A percentile compares a stretch with the other conserved stretches of the same genome.
Evolutionary conservation across 2,888 invertebrate species (phyloP).

Genomic region (Phyllotreta striolata): DNA sequence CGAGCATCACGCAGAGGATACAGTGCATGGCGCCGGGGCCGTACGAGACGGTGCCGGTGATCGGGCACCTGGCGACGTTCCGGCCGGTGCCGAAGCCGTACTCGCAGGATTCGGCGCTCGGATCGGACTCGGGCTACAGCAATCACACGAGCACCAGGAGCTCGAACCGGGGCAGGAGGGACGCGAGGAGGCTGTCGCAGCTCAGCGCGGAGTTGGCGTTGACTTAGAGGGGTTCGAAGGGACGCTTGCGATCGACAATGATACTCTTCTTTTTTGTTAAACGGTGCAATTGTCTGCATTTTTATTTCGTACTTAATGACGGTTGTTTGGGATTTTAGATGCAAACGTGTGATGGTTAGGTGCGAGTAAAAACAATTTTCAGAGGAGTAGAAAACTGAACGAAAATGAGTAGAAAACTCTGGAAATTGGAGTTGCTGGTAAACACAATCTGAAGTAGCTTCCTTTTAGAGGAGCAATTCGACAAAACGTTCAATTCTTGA

Average conservation of each 20-base stretch:
- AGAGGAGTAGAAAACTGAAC: slow-evolving; percentile 1
- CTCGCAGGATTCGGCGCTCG: slow-evolving; percentile 79
- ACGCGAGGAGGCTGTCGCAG: slow-evolving; percentile 59
- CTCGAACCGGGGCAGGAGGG: slow-evolving; percentile 57
- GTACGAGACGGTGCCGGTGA: slow-evolving; percentile 76
- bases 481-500: too few species aligned
- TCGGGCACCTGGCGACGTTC: slow-evolving; percentile 69
- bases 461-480: too few species aligned
- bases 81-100: slow-evolving; percentile 71
- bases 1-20: slow-evolving; percentile 60
- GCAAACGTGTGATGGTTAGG: too few species aligned
- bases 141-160: slow-evolving; percentile 76
- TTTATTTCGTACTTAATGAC: slow-evolving; percentile 23
- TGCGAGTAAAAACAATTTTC: slow-evolving; percentile 2
- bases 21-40: slow-evolving; percentile 63
- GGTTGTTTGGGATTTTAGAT: not conserved
- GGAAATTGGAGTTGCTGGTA: not conserved
- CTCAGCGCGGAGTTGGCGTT: slow-evolving; percentile 60
- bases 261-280: slow-evolving; percentile 9
- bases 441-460: not conserved
- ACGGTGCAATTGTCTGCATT: slow-evolving; percentile 23
- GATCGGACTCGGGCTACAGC: slow-evolving; percentile 87
- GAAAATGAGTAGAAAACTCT: not conserved
- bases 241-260: slow-evolving; percentile 26
- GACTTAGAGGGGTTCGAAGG: slow-evolving; percentile 49